phyloP scores from a whole-genome alignment of 1,140 invertebrate genomes.

The Drosophila sturtevanti region DNA sequence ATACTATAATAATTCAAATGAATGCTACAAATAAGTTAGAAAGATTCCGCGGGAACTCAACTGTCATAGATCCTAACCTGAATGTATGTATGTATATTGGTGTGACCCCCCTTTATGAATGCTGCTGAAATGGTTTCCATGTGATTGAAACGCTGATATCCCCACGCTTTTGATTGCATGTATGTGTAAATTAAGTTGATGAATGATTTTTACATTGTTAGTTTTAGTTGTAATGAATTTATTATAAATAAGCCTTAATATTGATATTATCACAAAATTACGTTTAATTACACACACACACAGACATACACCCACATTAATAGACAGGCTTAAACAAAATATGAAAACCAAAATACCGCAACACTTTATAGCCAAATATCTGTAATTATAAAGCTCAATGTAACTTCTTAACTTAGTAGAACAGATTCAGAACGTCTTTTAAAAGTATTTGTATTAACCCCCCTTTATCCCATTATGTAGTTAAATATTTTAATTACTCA shows the following conservation, averaged over 20 bases:
- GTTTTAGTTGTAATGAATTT: constrained; percentile 75
- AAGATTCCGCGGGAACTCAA: constrained; percentile 49
- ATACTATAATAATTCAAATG: constrained; percentile 46
- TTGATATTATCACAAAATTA: constrained; percentile 67
- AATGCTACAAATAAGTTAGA: constrained; percentile 31
- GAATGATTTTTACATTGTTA: constrained; percentile 55
- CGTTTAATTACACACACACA: constrained; percentile 38
- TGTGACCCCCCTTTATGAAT: constrained; percentile 4
- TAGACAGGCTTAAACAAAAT: constrained; percentile 15
- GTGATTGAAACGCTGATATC: constrained; percentile 29
- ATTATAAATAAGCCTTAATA: constrained; percentile 69
- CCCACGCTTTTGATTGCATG: constrained; percentile 25
- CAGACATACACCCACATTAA: background rate
- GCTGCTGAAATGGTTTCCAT: constrained; percentile 43
- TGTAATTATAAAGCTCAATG: constrained; percentile 53
- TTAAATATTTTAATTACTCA: constrained; percentile 42
- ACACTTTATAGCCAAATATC: constrained; percentile 48
- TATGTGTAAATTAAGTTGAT: constrained; percentile 43
- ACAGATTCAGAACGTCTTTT: constrained; percentile 1
- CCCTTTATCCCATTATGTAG: constrained; percentile 36
- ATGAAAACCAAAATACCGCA: constrained; percentile 68
- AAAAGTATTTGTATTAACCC: constrained; percentile 39
- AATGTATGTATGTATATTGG: background rate
- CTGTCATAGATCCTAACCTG: constrained; percentile 35
- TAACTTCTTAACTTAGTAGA: constrained; percentile 7